Evolutionary conservation across 1,140 invertebrate species (phyloP), one percentile per base, ranked within the genome.

Genomic region (Trichogramma pretiosum): DNA sequence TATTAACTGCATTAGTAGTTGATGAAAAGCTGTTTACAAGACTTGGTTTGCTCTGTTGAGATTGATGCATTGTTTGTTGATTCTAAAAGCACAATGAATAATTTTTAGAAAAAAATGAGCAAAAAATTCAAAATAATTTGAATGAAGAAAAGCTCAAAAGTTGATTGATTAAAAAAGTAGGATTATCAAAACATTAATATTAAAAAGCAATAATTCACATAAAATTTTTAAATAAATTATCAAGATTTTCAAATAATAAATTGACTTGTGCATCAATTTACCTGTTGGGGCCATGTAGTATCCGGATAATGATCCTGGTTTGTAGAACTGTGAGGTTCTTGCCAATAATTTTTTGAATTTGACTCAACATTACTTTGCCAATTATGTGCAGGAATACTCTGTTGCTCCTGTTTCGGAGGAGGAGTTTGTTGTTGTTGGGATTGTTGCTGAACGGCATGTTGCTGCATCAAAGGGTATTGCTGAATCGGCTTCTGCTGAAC

Each of bases 331-430:
- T 46, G 56, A 10, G 50, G 42, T 34, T 68, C 59, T 8, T 60
- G 63, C 64, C 62, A 65, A 40, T 60, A 58, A 1, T 39, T 48
- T 5, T 48, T 1, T 4, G 47, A 7, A 21, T 52, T 23, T 28
- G 26, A 26, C 21, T 58, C 58, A 5, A 24, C 18, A 3, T 65
- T 61, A 53, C 60, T 65, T 33, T 62, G 59, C 60, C 58, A 64
- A 47, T 59, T 61, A 22, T 56, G 56, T 3, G 42, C 14, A 3
- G 55, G 36, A 28, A 42, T 43, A 52, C 45, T 49, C 14, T 37
- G 44, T n/a, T n/a, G n/a, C n/a, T n/a, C n/a, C 64, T 65, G 68
- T 41, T 60, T 64, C n/a, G n/a, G 34, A 11, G 33, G 9, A 16
- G 24, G 2, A 10, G n/a, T 21, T n/a, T n/a, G n/a, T 8, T 45